Base-by-base conservation (phyloP, 2,888 invertebrate species). In the Nasonovia ribisnigri region DNA sequence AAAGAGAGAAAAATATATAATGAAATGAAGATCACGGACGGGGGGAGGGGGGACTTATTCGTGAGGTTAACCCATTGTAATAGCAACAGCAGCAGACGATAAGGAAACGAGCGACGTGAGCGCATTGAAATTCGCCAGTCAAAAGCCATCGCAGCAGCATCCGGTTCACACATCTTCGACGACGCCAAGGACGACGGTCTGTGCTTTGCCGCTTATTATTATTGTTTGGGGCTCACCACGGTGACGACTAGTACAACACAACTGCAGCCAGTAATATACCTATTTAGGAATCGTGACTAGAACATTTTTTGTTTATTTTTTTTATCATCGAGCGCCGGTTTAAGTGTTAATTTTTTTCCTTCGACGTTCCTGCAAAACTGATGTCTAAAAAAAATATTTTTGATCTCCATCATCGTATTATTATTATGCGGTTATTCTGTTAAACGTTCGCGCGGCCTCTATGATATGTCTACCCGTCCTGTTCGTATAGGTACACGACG, bases 121-220 rank as follows among this genome's bases (percentile, higher is more conserved):
- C 5, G 46, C 43, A 46, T 43, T 46, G 43, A 87, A 48, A 43
- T 51, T 36, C 51, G 36, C 51, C 36, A 43, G 60, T 89, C 89
- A 90, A 90, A 90, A 77, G 36, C 67, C 67, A 57, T 11, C 16
- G 26, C 46, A n/a, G 42, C 11, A 67, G 90, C 48, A 90, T 90
- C 90, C 90, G 90, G 90, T 90, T 90, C 90, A 24, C 48, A 90
- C 90, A 90, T 48, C 88, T 42, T 60, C 57, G 26, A 43, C 20
- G 43, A 89, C 36, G 57, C 43, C 89, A 57, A 89, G 89, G 89
- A 89, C 60, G 43, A 54, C 54, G 20, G 20, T 54, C 57, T 43
- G 67, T 8, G 36, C 20, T n/a, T 67, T 11, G 42, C 26, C 6
- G 60, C 43, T 43, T 89, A 60, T 60, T 60, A 89, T 89, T 89